Conservation (phyloP, 1,140 invertebrate genomes). For the Zelostemma sp. region DNA sequence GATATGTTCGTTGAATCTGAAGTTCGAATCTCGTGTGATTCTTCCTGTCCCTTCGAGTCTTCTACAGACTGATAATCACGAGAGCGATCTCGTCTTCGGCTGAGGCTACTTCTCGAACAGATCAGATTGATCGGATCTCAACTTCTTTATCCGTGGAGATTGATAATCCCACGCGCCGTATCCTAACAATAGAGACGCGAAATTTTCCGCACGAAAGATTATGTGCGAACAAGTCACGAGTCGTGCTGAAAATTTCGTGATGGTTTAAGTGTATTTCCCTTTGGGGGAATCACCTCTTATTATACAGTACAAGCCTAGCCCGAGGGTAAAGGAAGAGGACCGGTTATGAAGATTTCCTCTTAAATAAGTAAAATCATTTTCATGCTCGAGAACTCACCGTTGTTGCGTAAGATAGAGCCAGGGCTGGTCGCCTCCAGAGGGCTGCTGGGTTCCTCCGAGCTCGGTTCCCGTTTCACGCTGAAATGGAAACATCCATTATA, state of each 20-base stretch:
- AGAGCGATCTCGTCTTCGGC: background rate
- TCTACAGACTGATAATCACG: background rate
- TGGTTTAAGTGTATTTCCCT: slow-evolving; percentile 30
- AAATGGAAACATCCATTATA: slow-evolving; percentile 66
- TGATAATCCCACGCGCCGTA: too few relatives aligned
- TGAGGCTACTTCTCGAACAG: too few relatives aligned
- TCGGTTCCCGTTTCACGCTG: slow-evolving; percentile 72
- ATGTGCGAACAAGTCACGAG: background rate
- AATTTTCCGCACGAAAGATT: slow-evolving; percentile 3
- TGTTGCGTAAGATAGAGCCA: slow-evolving; percentile 67
- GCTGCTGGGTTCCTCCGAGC: slow-evolving; percentile 70
- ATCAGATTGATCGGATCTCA: too few relatives aligned
- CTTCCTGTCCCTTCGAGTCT: background rate
- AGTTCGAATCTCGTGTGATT: too few relatives aligned
- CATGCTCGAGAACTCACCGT: slow-evolving; percentile 61
- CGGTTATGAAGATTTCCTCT: slow-evolving; percentile 71
- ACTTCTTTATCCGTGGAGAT: too few relatives aligned
- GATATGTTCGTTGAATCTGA: background rate
- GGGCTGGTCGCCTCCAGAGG: slow-evolving; percentile 72
- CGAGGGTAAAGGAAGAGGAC: slow-evolving; percentile 8
- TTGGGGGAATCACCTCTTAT: slow-evolving; percentile 24
- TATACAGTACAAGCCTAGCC: slow-evolving; percentile 15
- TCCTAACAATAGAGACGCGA: too few relatives aligned
- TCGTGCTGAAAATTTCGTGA: slow-evolving; percentile 52
- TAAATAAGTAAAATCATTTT: slow-evolving; percentile 50